Conservation (phyloP, 2,888 invertebrate genomes). For the Brenthis hecate region DNA sequence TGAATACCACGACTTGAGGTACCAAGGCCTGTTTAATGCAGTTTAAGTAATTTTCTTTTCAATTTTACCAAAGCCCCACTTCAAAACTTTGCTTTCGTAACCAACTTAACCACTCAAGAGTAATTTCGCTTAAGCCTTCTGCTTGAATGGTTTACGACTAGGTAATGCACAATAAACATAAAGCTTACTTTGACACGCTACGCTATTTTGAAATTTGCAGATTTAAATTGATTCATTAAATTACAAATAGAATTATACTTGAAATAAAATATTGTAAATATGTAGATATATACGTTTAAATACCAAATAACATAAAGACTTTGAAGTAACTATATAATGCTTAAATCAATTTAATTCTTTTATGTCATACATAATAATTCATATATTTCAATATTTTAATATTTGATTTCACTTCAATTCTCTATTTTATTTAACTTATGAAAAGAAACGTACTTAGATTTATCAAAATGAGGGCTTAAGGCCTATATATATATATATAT, state of each 20-base stretch:
- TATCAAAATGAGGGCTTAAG: too few relatives aligned
- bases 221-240: conserved; percentile 5
- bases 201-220: conserved; percentile 31
- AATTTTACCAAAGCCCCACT: conserved; percentile 41
- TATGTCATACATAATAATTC: too few relatives aligned
- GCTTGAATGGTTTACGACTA: conserved; percentile 33
- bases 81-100: conserved; percentile 43
- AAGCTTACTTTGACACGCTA: conserved; percentile 30
- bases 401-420: too few relatives aligned
- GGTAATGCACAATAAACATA: conserved; percentile 32
- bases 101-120: conserved; percentile 39
- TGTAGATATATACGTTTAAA: too few relatives aligned
- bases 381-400: too few relatives aligned
- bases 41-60: conserved; percentile 44
- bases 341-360: too few relatives aligned
- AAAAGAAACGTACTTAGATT: too few relatives aligned
- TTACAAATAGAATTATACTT: neutral
- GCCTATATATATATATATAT: too few relatives aligned
- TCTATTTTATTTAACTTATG: too few relatives aligned
- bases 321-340: too few relatives aligned
- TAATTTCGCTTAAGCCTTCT: conserved; percentile 37
- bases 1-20: conserved; percentile 35
- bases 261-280: too few relatives aligned
- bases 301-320: too few relatives aligned
- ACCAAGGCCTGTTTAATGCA: conserved; percentile 39